These are phyloP conservation scores for Triplophysa tibetana DNA, from an alignment of 2,113 vertebrate genomes.

Conservation along the genomic window DNA sequence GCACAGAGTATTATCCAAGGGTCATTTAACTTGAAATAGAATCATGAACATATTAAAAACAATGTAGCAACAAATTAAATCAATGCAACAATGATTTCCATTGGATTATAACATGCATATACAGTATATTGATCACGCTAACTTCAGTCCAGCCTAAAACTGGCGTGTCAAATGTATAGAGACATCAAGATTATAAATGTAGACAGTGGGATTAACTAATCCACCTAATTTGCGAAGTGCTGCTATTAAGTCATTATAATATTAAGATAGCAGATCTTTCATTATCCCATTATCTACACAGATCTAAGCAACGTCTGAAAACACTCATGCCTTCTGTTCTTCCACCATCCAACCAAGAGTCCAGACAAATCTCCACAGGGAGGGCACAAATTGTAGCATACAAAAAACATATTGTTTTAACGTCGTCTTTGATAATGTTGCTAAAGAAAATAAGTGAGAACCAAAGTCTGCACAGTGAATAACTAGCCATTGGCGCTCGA, in stretches of 20 bases:
- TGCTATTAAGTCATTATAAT: constrained; percentile 63
- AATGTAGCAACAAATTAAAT: not conserved
- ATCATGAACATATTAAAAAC: too few relatives aligned
- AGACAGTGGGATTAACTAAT: constrained; percentile 67
- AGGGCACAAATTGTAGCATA: not conserved
- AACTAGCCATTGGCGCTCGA: not conserved
- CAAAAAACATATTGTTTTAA: constrained; percentile 5
- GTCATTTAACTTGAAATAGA: not conserved
- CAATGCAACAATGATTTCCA: not conserved
- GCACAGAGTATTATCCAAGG: not conserved
- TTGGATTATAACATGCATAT: not conserved
- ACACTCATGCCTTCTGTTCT: constrained; percentile 31
- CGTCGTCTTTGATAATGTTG: not conserved
- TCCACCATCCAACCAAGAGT: not conserved
- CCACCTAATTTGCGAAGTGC: constrained; percentile 58
- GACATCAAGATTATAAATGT: constrained; percentile 63
- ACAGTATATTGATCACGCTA: constrained; percentile 12
- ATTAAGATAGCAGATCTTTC: constrained; percentile 62
- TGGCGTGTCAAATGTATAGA: constrained; percentile 46
- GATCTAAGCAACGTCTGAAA: constrained; percentile 15
- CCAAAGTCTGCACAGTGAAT: constrained; percentile 1
- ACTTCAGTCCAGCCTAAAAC: constrained; percentile 26
- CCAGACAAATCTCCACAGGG: not conserved
- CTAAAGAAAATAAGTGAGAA: not conserved
- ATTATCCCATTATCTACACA: constrained; percentile 62